These are phyloP conservation scores for Drosophila quadrilineata DNA, from an alignment of 1,140 invertebrate species.

Conservation along the genomic window DNA sequence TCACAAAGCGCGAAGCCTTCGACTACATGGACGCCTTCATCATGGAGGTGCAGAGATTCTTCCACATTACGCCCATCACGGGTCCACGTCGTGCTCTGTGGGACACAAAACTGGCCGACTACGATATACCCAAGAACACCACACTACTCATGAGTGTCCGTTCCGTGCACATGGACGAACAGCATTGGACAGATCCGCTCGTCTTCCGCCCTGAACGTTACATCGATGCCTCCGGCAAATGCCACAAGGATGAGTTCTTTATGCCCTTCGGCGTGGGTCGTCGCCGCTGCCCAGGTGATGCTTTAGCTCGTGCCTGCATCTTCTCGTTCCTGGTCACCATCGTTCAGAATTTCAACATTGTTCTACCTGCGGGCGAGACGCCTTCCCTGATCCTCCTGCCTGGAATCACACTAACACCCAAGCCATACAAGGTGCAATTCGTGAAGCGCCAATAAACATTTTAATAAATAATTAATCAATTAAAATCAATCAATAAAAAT, in stretches of 20 bases:
- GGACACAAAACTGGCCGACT: constrained; percentile 84
- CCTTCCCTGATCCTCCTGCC: constrained; percentile 65
- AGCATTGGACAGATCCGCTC: constrained; percentile 86
- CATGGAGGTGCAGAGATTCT: constrained; percentile 85
- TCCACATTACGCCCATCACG: constrained; percentile 85
- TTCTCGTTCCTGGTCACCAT: constrained; percentile 89
- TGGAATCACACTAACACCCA: constrained; percentile 77
- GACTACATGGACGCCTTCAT: constrained; percentile 86
- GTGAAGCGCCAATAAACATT: constrained; percentile 43
- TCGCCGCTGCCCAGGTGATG: constrained; percentile 89
- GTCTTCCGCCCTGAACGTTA: constrained; percentile 89
- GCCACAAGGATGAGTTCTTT: constrained; percentile 81
- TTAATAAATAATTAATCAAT: too few relatives aligned
- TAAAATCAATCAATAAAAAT: too few relatives aligned
- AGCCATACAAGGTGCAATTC: constrained; percentile 79
- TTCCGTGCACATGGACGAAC: constrained; percentile 85
- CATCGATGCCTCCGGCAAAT: constrained; percentile 80
- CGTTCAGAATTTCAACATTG: constrained; percentile 84
- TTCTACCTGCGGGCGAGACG: constrained; percentile 44
- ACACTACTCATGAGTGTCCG: constrained; percentile 85
- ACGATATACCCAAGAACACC: constrained; percentile 86
- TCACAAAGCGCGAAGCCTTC: constrained; percentile 82
- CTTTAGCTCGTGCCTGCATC: constrained; percentile 87
- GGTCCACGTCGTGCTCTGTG: constrained; percentile 86
- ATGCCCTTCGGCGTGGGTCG: constrained; percentile 87